These are phyloP conservation scores for Taxidea taxus DNA, from an alignment of 2,113 vertebrate genomes.

Conservation along the genomic window DNA sequence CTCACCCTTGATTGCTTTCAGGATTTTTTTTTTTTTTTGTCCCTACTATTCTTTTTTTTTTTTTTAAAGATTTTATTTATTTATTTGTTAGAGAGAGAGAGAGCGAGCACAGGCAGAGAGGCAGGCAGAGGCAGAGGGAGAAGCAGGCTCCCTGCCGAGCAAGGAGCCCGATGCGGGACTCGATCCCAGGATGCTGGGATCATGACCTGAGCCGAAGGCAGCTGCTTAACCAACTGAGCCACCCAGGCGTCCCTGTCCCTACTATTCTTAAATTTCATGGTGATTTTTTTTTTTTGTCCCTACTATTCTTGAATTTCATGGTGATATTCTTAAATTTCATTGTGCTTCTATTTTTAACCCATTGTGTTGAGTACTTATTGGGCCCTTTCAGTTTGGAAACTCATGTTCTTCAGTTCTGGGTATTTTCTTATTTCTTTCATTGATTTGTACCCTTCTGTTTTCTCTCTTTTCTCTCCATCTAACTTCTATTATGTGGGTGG, in stretches of 20 bases:
- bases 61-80: too few species aligned
- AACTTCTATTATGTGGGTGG: neutral
- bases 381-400: neutral
- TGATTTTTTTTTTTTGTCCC: neutral
- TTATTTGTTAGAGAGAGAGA: too few species aligned
- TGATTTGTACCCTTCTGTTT: neutral
- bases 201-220: too few species aligned
- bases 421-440: conserved; percentile 16
- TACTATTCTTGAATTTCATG: neutral
- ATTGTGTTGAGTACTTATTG: neutral
- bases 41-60: neutral
- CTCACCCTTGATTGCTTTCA: neutral
- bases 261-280: neutral
- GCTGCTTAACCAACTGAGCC: too few species aligned
- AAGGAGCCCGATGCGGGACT: too few species aligned
- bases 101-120: too few species aligned
- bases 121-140: too few species aligned
- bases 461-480: neutral
- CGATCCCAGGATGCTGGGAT: too few species aligned
- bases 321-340: neutral
- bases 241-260: too few species aligned
- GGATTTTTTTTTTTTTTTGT: neutral
- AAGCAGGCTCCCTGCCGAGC: too few species aligned
- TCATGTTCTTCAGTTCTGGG: neutral
- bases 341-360: neutral